Conservation (phyloP, 2,797 vertebrate species). For the Clarias pachynema region DNA sequence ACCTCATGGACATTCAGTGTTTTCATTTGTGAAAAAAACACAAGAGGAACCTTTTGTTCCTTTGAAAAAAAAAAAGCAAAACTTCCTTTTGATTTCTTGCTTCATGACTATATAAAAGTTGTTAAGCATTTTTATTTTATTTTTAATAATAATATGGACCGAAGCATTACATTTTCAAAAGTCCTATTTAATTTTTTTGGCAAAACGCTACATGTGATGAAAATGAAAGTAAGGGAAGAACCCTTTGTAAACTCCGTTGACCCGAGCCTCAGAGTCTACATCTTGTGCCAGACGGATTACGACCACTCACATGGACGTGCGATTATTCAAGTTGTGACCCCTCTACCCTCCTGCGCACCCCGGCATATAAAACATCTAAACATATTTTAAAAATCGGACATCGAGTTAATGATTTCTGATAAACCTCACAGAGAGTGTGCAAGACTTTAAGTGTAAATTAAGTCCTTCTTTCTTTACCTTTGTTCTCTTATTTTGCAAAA, state of each 20-base stretch:
- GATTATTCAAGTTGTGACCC: neutral
- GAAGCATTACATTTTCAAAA: neutral
- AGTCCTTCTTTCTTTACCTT: neutral
- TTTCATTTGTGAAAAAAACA: neutral
- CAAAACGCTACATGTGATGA: neutral
- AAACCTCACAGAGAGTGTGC: slow-evolving; percentile 10
- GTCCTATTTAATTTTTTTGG: neutral
- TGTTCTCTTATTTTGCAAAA: neutral
- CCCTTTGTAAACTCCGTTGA: no score
- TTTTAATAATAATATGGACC: neutral
- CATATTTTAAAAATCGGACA: neutral
- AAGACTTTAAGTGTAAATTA: neutral
- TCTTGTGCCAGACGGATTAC: neutral
- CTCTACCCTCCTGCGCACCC: neutral
- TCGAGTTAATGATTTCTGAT: neutral
- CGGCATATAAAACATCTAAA: neutral
- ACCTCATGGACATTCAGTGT: neutral
- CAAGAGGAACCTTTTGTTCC: neutral
- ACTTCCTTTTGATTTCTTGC: neutral
- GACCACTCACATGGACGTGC: slow-evolving; percentile 4
- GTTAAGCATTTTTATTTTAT: neutral
- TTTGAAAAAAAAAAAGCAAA: neutral
- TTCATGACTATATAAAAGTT: neutral
- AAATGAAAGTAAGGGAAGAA: neutral
- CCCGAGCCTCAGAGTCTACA: neutral